Base-by-base conservation (phyloP, 2,113 vertebrate species). In the Lepus americanus region DNA sequence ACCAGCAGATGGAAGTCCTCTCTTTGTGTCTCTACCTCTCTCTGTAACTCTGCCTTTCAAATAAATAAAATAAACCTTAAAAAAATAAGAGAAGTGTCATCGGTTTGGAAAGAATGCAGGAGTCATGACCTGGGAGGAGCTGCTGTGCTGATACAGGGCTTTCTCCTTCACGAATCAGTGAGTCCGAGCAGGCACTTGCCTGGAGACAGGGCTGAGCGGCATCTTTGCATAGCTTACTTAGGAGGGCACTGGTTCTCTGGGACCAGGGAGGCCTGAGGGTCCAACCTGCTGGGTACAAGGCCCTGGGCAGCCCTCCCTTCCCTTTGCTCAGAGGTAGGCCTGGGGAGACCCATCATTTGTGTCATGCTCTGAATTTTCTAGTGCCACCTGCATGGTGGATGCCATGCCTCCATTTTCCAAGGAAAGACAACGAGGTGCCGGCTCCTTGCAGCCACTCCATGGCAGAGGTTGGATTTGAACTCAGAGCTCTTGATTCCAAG, bases 51-150 rank as follows among this genome's bases (percentile, higher is more conserved):
- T 39, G 39, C 39, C 39, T 39, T 39, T 39, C 39, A 39, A 39
- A 39, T 39, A 39, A 39, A 39, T 39, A 5, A 39, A 39, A 39
- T 39, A 39, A 39, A 39, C 39, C 39, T 39, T 39, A 39, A 39
- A 39, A 39, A 39, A 39, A 39, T 5, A 5, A 39, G 39, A 39
- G 5, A 39, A 39, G 5, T 36, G 33, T 36, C 39, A 39, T 39
- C 39, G 44, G 44, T 97, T 97, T 96, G 94, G 97, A 98, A 98
- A 98, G 96, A 97, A 96, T 97, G 96, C 94, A 96, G 85, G 95
- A 93, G 97, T 97, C 97, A 96, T 97, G 98, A 89, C 87, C 96
- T 44, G 69, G 95, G 94, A 95, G 92, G 51, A 39, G 95, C 72
- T 64, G 94, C 81, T 96, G 70, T 97, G 95, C 95, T 94, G 79